Percentiles rank a stretch among this genome's conserved stretches.
phyloP scores from a whole-genome alignment of 2,113 vertebrate species.

The Sinocyclocheilus anophthalmus region DNA sequence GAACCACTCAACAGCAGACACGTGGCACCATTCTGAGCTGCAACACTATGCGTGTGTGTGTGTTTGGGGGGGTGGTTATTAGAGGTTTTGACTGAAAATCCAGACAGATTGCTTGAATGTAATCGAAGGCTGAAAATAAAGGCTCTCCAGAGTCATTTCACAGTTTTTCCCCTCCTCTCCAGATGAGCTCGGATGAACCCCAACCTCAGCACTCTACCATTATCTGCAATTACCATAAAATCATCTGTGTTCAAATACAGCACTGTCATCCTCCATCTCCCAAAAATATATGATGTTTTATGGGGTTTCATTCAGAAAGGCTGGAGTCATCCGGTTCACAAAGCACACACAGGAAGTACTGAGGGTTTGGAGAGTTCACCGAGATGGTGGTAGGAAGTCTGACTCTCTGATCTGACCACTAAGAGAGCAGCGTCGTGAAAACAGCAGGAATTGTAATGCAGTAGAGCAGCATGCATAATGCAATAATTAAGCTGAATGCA shows the following conservation, averaged over 20 bases:
- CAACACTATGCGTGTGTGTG: neutral
- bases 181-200: conserved; percentile 37
- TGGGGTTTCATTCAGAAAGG: conserved; percentile 15
- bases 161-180: conserved; percentile 46
- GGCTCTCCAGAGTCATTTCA: conserved; percentile 42
- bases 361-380: conserved; percentile 10
- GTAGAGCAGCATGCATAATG: neutral
- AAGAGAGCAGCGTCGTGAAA: neutral
- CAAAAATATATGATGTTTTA: conserved; percentile 12
- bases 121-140: conserved; percentile 47
- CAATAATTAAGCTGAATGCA: neutral
- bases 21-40: conserved; percentile 23
- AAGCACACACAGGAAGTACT: neutral
- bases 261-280: conserved; percentile 27
- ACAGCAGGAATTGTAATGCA: neutral
- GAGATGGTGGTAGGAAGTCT: neutral
- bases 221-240: conserved; percentile 39
- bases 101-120: conserved; percentile 42
- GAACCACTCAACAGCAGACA: neutral
- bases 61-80: conserved; percentile 23
- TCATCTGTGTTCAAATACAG: conserved; percentile 32
- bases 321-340: neutral
- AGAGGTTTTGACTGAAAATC: conserved; percentile 45
- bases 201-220: conserved; percentile 19
- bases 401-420: conserved; percentile 3